phyloP scores from a whole-genome alignment of 2,888 invertebrate species.

The Itoplectis maculator region DNA sequence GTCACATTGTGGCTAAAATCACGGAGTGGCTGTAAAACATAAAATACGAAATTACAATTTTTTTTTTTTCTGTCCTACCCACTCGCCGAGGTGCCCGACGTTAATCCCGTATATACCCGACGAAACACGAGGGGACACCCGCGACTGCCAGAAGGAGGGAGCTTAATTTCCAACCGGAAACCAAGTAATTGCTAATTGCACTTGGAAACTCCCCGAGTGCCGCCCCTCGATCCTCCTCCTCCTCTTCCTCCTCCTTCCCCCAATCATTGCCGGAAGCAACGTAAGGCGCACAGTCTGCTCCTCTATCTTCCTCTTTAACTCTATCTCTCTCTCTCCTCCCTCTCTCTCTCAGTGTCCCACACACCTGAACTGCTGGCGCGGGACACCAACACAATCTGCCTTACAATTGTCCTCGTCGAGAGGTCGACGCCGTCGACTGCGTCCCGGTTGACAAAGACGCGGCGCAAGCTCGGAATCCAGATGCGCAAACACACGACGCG shows the following conservation, averaged over 20 bases:
- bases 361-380: not conserved
- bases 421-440: not conserved
- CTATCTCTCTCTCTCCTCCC: too few species aligned
- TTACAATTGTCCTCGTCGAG: not conserved
- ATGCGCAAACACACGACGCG: not conserved
- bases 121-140: not conserved
- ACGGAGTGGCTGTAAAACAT: too few species aligned
- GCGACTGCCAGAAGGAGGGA: constrained; percentile 13
- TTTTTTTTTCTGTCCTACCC: too few species aligned
- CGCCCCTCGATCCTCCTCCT: not conserved
- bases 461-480: not conserved
- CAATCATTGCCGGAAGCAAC: constrained; percentile 41
- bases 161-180: constrained; percentile 39
- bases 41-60: too few species aligned
- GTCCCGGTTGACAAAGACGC: not conserved
- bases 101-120: too few species aligned
- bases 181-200: constrained; percentile 67
- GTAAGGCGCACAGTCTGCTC: constrained; percentile 16
- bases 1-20: too few species aligned
- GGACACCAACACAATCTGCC: constrained; percentile 23
- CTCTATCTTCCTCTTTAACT: too few species aligned
- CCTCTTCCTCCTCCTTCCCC: not conserved
- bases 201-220: constrained; percentile 49
- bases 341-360: constrained; percentile 18
- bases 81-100: too few species aligned